Percentiles rank a stretch among this genome's conserved stretches.
Evolutionary conservation across 2,797 vertebrate species (phyloP).

Genomic region (Phalanger gymnotis): DNA sequence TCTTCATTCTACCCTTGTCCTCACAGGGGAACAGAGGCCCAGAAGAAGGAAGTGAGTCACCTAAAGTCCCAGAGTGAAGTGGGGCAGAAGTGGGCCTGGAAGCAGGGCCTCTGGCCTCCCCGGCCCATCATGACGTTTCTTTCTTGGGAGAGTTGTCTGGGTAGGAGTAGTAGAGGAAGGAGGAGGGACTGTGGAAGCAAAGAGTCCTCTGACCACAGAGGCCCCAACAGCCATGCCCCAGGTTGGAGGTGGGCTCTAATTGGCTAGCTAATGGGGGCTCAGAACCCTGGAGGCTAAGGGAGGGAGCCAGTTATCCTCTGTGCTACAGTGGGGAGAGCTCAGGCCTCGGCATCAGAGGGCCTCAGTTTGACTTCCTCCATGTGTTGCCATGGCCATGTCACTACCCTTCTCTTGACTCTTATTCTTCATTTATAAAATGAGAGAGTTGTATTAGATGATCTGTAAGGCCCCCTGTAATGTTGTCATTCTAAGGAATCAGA

Average conservation of each 20-base stretch:
- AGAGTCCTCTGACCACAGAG: constrained; percentile 5
- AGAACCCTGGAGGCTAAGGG: background rate
- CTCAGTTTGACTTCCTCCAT: background rate
- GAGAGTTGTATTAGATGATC: background rate
- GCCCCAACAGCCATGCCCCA: constrained; percentile 9
- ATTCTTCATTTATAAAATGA: background rate
- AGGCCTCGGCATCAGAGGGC: background rate
- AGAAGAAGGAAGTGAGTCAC: constrained; percentile 24
- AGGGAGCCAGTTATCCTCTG: background rate
- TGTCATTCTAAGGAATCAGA: background rate
- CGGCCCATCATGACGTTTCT: constrained; percentile 14
- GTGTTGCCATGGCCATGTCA: background rate
- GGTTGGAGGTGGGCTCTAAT: background rate
- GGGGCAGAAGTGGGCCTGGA: background rate
- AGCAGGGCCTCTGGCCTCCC: background rate
- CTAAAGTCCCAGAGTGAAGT: background rate
- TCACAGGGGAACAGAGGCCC: background rate
- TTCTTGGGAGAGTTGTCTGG: constrained; percentile 13
- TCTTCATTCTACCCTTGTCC: background rate
- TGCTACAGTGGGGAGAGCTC: background rate
- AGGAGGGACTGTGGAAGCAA: background rate
- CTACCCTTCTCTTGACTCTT: background rate
- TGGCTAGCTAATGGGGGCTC: background rate
- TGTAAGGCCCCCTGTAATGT: background rate
- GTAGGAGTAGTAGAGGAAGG: background rate